Percentiles rank a stretch among this genome's conserved stretches.
Conservation (phyloP, 2,888 invertebrate genomes). For the Temnothorax ravouxi region DNA sequence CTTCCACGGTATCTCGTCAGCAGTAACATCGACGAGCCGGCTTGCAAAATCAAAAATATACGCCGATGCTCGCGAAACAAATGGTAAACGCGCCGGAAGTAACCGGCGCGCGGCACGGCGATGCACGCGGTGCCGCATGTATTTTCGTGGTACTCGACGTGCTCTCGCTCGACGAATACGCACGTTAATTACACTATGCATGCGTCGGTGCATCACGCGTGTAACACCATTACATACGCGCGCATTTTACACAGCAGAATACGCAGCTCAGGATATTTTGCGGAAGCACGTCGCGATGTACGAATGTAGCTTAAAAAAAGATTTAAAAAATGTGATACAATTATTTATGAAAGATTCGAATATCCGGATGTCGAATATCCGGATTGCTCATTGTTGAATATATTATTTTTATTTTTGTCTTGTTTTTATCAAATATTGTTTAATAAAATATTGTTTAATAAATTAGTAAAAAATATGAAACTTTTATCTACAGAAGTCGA, state of each 20-base stretch:
- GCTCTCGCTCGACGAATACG: slow-evolving; percentile 17
- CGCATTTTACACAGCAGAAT: background rate
- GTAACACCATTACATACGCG: slow-evolving; percentile 12
- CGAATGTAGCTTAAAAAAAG: background rate
- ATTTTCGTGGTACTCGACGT: slow-evolving; percentile 51
- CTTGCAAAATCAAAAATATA: slow-evolving; percentile 46
- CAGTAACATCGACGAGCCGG: slow-evolving; percentile 31
- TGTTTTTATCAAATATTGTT: background rate
- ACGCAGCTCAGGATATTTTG: slow-evolving; percentile 8
- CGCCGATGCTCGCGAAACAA: slow-evolving; percentile 26
- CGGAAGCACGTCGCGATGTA: slow-evolving; percentile 2
- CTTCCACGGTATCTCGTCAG: slow-evolving; percentile 45
- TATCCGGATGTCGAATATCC: background rate
- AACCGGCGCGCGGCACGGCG: slow-evolving; percentile 27
- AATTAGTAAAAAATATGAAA: background rate
- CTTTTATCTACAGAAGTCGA: background rate
- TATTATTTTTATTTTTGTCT: background rate
- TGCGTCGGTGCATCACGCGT: slow-evolving; percentile 11
- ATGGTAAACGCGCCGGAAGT: slow-evolving; percentile 53
- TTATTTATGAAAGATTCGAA: background rate
- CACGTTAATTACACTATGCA: slow-evolving; percentile 38
- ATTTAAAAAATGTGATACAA: background rate
- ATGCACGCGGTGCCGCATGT: slow-evolving; percentile 41
- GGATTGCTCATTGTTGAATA: background rate
- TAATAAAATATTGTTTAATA: background rate